A percentile compares a stretch with the other conserved stretches of the same genome.
phyloP scores from a whole-genome alignment of 2,797 vertebrate genomes.

The Triplophysa bombifrons region DNA sequence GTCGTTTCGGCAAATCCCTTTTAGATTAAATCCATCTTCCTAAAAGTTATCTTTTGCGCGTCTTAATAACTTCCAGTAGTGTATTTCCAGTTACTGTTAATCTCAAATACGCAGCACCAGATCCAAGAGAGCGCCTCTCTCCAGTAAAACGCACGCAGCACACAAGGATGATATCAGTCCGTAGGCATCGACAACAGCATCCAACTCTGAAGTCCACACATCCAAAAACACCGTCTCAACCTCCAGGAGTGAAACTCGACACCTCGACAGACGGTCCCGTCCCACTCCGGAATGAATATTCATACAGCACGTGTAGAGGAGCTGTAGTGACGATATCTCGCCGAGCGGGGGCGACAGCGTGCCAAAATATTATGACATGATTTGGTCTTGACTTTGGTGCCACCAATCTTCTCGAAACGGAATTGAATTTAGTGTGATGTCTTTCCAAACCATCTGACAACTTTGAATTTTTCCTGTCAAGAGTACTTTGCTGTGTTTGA shows the following conservation, averaged over 20 bases:
- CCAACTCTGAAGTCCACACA: conserved; percentile 47
- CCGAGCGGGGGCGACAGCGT: conserved; percentile 16
- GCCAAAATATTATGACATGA: conserved; percentile 33
- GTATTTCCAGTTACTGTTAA: conserved; percentile 50
- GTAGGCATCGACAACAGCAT: conserved; percentile 54
- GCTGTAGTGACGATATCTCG: conserved; percentile 50
- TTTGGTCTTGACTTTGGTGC: conserved; percentile 75
- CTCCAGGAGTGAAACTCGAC: conserved; percentile 64
- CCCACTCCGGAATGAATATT: conserved; percentile 66
- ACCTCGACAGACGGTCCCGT: conserved; percentile 63
- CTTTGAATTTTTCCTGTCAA: not conserved
- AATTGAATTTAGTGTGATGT: conserved; percentile 60
- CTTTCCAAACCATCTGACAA: not conserved
- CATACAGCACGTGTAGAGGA: conserved; percentile 74
- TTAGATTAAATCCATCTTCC: conserved; percentile 75
- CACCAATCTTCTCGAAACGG: conserved; percentile 71
- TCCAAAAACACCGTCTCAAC: conserved; percentile 56
- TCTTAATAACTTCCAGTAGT: conserved; percentile 23
- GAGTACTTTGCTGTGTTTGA: no score
- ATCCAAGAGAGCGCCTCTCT: conserved; percentile 22
- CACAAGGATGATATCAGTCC: conserved; percentile 43
- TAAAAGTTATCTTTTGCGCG: not conserved
- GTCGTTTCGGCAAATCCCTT: conserved; percentile 21
- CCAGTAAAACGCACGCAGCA: conserved; percentile 35
- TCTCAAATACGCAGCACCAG: conserved; percentile 17